Conservation (phyloP, 35 echinoderm and acorn worm species). For the Apostichopus japonicus region DNA sequence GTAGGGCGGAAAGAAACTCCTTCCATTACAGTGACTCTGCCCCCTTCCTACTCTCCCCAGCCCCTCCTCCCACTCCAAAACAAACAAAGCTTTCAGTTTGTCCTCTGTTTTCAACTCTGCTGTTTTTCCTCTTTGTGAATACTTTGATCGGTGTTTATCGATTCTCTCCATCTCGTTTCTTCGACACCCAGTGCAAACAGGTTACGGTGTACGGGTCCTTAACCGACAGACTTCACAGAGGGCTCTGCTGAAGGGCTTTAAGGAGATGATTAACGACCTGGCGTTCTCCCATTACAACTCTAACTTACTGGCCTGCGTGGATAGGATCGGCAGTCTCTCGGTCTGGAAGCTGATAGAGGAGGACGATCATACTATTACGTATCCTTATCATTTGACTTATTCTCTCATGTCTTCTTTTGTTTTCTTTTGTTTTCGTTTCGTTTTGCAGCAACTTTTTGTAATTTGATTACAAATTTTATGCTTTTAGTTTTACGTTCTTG, state of each 20-base stretch:
- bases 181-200: slow-evolving; percentile 63
- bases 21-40: background rate
- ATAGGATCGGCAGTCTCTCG: slow-evolving; percentile 76
- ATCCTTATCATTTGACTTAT: slow-evolving; percentile 2
- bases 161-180: background rate
- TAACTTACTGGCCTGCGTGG: slow-evolving; percentile 88
- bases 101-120: background rate
- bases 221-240: slow-evolving; percentile 76
- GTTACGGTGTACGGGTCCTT: slow-evolving; percentile 85
- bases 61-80: too few species aligned
- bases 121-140: background rate
- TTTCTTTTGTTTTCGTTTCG: too few species aligned
- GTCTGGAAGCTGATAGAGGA: slow-evolving; percentile 79
- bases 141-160: too few species aligned
- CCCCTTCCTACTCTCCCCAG: background rate
- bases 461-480: too few species aligned
- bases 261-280: slow-evolving; percentile 71
- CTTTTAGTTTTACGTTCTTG: too few species aligned
- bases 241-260: slow-evolving; percentile 88
- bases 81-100: too few species aligned
- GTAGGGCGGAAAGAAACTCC: too few species aligned
- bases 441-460: too few species aligned
- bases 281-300: slow-evolving; percentile 87
- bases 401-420: too few species aligned
- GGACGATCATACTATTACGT: slow-evolving; percentile 68